A percentile compares a stretch with the other conserved stretches of the same genome.
These are phyloP conservation scores for Sylvietta virens DNA, from an alignment of 2,113 vertebrate species.

Conservation along the genomic window DNA sequence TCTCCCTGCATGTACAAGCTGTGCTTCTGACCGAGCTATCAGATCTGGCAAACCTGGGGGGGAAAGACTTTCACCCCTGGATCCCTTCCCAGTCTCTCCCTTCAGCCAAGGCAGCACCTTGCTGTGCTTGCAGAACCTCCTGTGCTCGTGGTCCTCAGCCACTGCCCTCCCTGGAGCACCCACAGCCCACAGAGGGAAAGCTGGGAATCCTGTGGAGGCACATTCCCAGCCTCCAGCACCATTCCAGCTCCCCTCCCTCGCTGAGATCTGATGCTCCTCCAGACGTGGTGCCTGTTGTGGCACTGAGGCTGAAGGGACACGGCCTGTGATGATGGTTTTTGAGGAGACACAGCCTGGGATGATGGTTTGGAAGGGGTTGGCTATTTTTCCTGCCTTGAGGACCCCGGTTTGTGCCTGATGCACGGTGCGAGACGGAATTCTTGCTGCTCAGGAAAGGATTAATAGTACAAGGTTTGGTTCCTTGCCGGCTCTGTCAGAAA, in stretches of 20 bases:
- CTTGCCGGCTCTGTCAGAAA: not conserved
- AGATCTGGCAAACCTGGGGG: not conserved
- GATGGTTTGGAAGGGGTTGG: too few species aligned
- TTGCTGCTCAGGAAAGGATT: not conserved
- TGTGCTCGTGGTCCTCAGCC: not conserved
- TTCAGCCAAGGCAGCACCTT: not conserved
- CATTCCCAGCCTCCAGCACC: not conserved
- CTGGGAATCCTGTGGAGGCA: not conserved
- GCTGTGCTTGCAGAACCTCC: not conserved
- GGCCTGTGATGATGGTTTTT: not conserved
- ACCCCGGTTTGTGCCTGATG: not conserved
- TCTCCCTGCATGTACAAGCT: not conserved
- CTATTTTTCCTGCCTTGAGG: not conserved
- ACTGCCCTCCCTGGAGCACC: not conserved
- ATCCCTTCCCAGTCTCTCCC: not conserved
- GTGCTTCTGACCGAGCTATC: not conserved
- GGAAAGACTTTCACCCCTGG: not conserved
- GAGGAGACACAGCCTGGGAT: not conserved
- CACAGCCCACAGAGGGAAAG: not conserved
- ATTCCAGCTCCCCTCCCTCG: fast-evolving
- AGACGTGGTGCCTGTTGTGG: fast-evolving
- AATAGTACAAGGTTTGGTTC: fast-evolving
- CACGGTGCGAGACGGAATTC: fast-evolving
- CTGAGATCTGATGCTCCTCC: not conserved
- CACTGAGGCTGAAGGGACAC: not conserved